These are phyloP conservation scores for Drosophila sp. DNA, from an alignment of 1,140 invertebrate genomes.

Conservation along the genomic window DNA sequence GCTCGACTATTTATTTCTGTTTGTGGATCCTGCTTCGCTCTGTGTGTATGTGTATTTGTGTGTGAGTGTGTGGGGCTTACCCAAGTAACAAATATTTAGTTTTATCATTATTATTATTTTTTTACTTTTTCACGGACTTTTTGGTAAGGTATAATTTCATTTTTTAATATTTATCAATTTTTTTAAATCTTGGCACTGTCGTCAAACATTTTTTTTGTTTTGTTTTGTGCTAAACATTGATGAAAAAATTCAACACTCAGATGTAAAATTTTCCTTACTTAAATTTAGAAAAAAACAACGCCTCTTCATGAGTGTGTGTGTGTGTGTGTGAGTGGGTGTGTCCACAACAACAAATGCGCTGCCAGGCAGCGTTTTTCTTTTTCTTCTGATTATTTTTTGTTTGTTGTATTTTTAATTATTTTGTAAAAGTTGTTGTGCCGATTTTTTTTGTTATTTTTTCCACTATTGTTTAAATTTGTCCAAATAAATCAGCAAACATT, in stretches of 20 bases:
- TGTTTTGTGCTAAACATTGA: slow-evolving; percentile 66
- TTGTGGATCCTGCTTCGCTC: not conserved
- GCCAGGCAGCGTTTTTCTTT: slow-evolving; percentile 29
- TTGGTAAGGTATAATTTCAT: slow-evolving; percentile 64
- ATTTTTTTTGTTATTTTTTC: slow-evolving; percentile 2
- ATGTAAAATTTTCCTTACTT: slow-evolving; percentile 67
- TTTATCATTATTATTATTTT: slow-evolving; percentile 2
- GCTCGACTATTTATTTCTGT: slow-evolving; percentile 52
- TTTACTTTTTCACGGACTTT: slow-evolving; percentile 44
- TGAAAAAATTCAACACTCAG: slow-evolving; percentile 76
- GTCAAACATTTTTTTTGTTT: slow-evolving; percentile 39
- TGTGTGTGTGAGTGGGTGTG: not conserved
- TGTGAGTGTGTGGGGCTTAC: not conserved
- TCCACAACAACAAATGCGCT: slow-evolving; percentile 46
- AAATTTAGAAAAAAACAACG: slow-evolving; percentile 43
- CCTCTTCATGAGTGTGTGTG: not conserved
- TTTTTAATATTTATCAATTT: slow-evolving; percentile 34
- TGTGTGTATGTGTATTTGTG: slow-evolving; percentile 20
- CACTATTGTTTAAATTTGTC: slow-evolving; percentile 28
- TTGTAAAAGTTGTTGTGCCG: slow-evolving; percentile 26
- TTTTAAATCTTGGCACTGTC: slow-evolving; percentile 60
- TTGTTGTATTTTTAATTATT: slow-evolving; percentile 17
- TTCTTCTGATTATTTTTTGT: slow-evolving; percentile 16
- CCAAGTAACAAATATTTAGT: slow-evolving; percentile 25
- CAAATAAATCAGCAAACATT: slow-evolving; percentile 66